Percentiles rank a stretch among this genome's conserved stretches.
Conservation (phyloP, 2,797 vertebrate genomes). For the Vespertilio murinus region DNA sequence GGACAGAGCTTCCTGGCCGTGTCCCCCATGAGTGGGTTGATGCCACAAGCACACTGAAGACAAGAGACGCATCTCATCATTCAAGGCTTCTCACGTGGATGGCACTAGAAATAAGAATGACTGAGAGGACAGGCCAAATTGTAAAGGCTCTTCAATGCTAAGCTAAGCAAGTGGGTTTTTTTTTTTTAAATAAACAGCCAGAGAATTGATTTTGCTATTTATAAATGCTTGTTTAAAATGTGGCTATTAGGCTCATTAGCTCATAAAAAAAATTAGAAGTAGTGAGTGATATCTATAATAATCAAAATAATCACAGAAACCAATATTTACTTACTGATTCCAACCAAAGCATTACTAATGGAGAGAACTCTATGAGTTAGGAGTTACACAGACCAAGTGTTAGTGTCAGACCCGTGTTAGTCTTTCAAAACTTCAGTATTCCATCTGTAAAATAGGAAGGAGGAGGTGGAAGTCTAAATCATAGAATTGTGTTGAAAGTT, state of each 20-base stretch:
- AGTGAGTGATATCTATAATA: neutral
- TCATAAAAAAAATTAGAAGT: neutral
- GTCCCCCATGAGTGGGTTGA: rapidly evolving
- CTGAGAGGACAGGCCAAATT: neutral
- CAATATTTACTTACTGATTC: neutral
- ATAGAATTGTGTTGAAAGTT: neutral
- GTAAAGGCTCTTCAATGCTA: neutral
- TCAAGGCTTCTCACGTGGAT: neutral
- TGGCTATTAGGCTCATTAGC: neutral
- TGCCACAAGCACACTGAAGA: neutral
- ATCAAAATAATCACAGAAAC: neutral
- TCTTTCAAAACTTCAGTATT: neutral
- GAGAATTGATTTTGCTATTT: neutral
- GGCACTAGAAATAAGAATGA: neutral
- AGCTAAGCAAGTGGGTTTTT: neutral
- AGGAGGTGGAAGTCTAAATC: neutral
- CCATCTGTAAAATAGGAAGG: neutral
- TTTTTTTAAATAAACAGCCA: conserved; percentile 23
- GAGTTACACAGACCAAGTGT: neutral
- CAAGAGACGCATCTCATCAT: neutral
- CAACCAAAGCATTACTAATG: neutral
- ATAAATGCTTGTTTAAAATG: conserved; percentile 32
- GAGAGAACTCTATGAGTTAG: neutral
- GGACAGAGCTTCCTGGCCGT: neutral
- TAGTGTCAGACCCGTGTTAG: neutral